These are phyloP conservation scores for Cherax destructor DNA, from an alignment of 1,140 invertebrate genomes.

Conservation along the genomic window DNA sequence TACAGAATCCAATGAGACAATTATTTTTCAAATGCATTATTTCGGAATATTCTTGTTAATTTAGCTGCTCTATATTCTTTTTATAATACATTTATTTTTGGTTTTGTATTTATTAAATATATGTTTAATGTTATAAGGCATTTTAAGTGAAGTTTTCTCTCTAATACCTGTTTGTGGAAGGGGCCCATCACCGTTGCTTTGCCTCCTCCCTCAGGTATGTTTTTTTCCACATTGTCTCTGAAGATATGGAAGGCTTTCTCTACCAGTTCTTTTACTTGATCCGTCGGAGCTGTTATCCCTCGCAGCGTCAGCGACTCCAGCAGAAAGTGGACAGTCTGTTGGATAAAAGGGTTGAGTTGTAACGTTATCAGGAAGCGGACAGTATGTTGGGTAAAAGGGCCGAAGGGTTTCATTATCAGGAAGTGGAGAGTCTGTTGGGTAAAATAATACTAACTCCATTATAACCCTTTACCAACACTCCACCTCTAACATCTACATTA, in stretches of 20 bases:
- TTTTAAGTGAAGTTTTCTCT: not conserved
- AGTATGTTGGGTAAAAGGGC: too few relatives aligned
- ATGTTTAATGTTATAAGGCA: not conserved
- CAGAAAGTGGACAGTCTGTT: slow-evolving; percentile 30
- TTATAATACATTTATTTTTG: not conserved
- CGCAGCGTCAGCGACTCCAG: slow-evolving; percentile 5
- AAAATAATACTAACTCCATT: too few relatives aligned
- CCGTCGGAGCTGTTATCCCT: not conserved
- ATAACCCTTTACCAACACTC: too few relatives aligned
- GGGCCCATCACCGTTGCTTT: not conserved
- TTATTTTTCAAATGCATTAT: too few relatives aligned
- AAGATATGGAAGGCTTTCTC: slow-evolving; percentile 43
- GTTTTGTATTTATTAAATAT: not conserved
- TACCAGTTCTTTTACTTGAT: slow-evolving; percentile 13
- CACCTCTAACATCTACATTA: too few relatives aligned
- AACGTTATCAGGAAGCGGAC: too few relatives aligned
- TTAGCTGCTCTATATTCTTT: too few relatives aligned
- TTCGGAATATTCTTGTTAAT: too few relatives aligned
- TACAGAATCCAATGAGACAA: too few relatives aligned
- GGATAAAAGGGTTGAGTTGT: too few relatives aligned
- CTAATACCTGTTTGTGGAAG: not conserved
- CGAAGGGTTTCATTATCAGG: too few relatives aligned
- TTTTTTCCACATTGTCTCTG: slow-evolving; percentile 33
- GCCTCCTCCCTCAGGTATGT: slow-evolving; percentile 12
- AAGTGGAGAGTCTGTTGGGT: too few relatives aligned